Conservation (phyloP, 2,113 vertebrate genomes). For the Microcebus ravelobensis region DNA sequence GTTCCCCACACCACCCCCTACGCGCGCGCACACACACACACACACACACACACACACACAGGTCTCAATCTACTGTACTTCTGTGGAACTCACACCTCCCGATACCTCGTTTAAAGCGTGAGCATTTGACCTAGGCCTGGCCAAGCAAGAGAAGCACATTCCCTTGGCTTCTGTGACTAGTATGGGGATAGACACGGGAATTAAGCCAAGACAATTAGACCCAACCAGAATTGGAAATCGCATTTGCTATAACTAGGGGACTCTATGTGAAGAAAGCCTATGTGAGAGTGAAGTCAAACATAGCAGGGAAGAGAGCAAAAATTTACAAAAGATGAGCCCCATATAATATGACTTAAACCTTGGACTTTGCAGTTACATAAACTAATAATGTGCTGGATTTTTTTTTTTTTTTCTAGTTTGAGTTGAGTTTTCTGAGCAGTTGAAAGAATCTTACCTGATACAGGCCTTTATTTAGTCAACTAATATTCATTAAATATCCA, state of each 20-base stretch:
- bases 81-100: not conserved
- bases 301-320: not conserved
- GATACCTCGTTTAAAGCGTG: not conserved
- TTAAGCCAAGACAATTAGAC: not conserved
- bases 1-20: not conserved
- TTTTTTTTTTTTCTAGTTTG: not conserved
- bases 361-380: not conserved
- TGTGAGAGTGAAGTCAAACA: not conserved
- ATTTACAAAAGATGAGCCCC: not conserved
- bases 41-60: not conserved
- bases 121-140: not conserved
- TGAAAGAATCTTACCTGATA: not conserved
- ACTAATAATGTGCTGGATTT: not conserved
- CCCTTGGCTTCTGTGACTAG: not conserved
- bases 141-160: not conserved
- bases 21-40: not conserved
- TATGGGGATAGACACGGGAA: not conserved
- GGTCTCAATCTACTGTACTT: not conserved
- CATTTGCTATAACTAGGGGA: not conserved
- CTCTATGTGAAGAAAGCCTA: not conserved
- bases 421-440: constrained; percentile 14
- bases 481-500: not conserved
- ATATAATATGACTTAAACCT: not conserved
- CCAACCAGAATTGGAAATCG: not conserved
- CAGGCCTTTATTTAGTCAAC: not conserved